Percentiles rank a stretch among this genome's conserved stretches.
phyloP scores from a whole-genome alignment of 2,113 vertebrate genomes.

The Menidia beryllina region DNA sequence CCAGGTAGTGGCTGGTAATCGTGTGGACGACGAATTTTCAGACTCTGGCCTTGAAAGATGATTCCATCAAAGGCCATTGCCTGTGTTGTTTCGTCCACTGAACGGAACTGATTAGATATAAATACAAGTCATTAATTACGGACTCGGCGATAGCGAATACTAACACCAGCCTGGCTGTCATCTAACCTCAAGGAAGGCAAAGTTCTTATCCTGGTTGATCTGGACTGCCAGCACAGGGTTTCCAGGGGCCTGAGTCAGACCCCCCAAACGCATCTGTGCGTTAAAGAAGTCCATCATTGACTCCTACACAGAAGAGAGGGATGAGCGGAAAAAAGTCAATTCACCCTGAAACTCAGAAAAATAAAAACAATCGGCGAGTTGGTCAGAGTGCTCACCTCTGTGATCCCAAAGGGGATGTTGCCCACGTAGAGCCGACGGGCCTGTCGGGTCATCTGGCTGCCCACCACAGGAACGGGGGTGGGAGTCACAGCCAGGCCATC shows the following conservation, averaged over 20 bases:
- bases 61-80: slow-evolving; percentile 96
- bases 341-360: neutral
- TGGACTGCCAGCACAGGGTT: slow-evolving; percentile 94
- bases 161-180: rapidly evolving
- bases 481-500: slow-evolving; percentile 91
- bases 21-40: slow-evolving; percentile 92
- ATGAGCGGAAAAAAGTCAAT: too few species aligned
- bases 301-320: slow-evolving; percentile 78
- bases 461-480: slow-evolving; percentile 92
- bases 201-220: slow-evolving; percentile 96
- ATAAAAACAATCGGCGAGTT: neutral
- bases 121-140: slow-evolving; percentile 11
- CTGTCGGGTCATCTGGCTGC: slow-evolving; percentile 94
- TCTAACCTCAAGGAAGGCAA: slow-evolving; percentile 92
- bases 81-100: slow-evolving; percentile 93
- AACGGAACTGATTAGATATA: slow-evolving; percentile 85
- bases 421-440: slow-evolving; percentile 92
- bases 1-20: slow-evolving; percentile 94
- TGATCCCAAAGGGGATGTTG: slow-evolving; percentile 94
- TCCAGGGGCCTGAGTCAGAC: slow-evolving; percentile 93
- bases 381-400: slow-evolving; percentile 82
- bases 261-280: slow-evolving; percentile 93
- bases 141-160: neutral
- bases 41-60: slow-evolving; percentile 94
- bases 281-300: slow-evolving; percentile 98